phyloP scores from a whole-genome alignment of 2,113 vertebrate species.

The Hippopotamus amphibius region DNA sequence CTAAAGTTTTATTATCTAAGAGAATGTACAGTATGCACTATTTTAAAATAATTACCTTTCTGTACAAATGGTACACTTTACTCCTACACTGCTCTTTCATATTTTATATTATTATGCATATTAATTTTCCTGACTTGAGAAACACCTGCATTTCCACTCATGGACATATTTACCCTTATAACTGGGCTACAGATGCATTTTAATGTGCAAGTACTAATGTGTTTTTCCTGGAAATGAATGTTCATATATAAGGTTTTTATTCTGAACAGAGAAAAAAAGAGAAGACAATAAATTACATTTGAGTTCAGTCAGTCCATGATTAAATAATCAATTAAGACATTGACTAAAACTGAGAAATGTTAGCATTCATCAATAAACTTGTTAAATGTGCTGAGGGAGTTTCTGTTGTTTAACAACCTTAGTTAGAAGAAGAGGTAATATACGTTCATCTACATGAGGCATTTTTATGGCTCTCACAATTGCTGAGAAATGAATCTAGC shows the following conservation, averaged over 20 bases:
- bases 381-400: slow-evolving; percentile 40
- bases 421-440: slow-evolving; percentile 54
- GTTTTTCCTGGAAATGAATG: slow-evolving; percentile 70
- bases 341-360: slow-evolving; percentile 64
- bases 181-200: slow-evolving; percentile 77
- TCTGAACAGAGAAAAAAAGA: background rate
- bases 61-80: slow-evolving; percentile 49
- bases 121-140: slow-evolving; percentile 70
- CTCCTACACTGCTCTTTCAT: slow-evolving; percentile 54
- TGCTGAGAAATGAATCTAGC: slow-evolving; percentile 69
- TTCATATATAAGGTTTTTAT: slow-evolving; percentile 62
- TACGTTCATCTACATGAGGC: slow-evolving; percentile 14
- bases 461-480: slow-evolving; percentile 69
- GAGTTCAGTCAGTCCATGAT: slow-evolving; percentile 50
- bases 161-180: slow-evolving; percentile 50
- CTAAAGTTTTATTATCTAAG: background rate
- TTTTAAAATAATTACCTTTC: slow-evolving; percentile 36
- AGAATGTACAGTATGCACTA: background rate
- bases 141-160: slow-evolving; percentile 56
- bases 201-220: slow-evolving; percentile 71
- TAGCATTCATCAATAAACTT: slow-evolving; percentile 60
- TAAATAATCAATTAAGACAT: slow-evolving; percentile 67
- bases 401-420: slow-evolving; percentile 38
- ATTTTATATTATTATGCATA: slow-evolving; percentile 53
- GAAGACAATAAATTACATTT: slow-evolving; percentile 18